Evolutionary conservation across 2,113 vertebrate species (phyloP).

Genomic region (Solenodon paradoxus): DNA sequence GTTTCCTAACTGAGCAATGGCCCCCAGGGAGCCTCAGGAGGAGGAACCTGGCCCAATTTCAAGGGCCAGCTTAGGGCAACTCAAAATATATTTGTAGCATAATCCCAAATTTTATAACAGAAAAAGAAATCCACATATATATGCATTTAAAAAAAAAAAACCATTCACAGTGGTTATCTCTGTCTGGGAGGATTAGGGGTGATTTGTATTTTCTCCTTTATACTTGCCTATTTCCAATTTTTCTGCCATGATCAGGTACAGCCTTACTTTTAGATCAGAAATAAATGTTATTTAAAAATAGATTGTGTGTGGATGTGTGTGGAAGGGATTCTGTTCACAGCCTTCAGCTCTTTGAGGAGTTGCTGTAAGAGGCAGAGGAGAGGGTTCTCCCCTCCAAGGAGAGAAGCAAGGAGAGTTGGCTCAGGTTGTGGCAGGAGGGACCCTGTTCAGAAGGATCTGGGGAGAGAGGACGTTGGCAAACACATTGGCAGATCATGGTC

Average conservation of each 20-base stretch:
- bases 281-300: slow-evolving; percentile 55
- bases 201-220: slow-evolving; percentile 43
- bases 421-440: neutral
- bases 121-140: neutral
- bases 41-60: neutral
- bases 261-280: slow-evolving; percentile 23
- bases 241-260: slow-evolving; percentile 37
- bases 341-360: slow-evolving; percentile 23
- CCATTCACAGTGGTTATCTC: neutral
- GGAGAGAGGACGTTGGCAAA: neutral
- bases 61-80: neutral
- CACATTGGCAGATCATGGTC: neutral
- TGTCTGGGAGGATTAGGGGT: neutral
- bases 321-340: neutral
- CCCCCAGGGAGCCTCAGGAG: neutral
- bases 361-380: neutral
- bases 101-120: slow-evolving; percentile 1
- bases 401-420: neutral
- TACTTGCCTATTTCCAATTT: slow-evolving; percentile 13
- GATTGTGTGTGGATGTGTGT: neutral
- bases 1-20: neutral
- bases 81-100: neutral
- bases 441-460: neutral
- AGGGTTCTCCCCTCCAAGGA: neutral
- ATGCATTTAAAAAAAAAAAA: neutral